Evolutionary conservation across 2,888 invertebrate species (phyloP), one percentile per base, ranked within the genome.

Genomic region (Eupithecia subfuscata): DNA sequence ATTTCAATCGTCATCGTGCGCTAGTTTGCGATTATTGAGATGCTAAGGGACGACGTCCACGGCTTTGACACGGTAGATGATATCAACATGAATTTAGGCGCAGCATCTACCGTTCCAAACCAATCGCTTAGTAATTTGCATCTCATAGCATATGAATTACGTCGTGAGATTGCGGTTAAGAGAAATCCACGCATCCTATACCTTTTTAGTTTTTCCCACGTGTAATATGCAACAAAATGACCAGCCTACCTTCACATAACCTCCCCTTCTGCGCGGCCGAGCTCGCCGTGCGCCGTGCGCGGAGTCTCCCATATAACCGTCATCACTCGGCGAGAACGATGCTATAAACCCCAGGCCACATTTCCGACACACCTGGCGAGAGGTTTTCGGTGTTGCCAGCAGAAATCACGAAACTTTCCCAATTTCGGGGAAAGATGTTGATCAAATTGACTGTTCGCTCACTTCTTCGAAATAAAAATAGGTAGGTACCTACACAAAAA

Each of bases 261-360:
- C 34, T 64, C 18, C 7, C 34, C 64, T 64, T 18, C 64, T 64
- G 64, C 34, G 16, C 22, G 34, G 16, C 64, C 9, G 56, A 56
- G 9, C 34, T 11, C 11, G 34, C 30, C 34, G 34, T 18, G n/a
- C 11, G 34, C 30, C 34, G 34, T 18, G 64, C 67, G 30, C 68
- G 70, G 69, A 75, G 77, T 69, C 75, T 80, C 75, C 78, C 76
- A 79, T 79, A 79, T 75, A 76, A 78, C 77, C 67, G 73, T 76
- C 76, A 79, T 79, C 77, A 79, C 77, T 78, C 78, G 74, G 74
- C 75, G 77, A 68, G 76, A 76, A 76, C 79, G 78, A 84, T 80
- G 82, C 81, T 77, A 84, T 84, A 83, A 80, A 79, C 75, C 80
- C 75, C 75, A 78, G 76, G 76, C 71, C 81, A 81, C 81, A 77